Conservation (phyloP, 2,888 invertebrate species). For the Eilema depressum region DNA sequence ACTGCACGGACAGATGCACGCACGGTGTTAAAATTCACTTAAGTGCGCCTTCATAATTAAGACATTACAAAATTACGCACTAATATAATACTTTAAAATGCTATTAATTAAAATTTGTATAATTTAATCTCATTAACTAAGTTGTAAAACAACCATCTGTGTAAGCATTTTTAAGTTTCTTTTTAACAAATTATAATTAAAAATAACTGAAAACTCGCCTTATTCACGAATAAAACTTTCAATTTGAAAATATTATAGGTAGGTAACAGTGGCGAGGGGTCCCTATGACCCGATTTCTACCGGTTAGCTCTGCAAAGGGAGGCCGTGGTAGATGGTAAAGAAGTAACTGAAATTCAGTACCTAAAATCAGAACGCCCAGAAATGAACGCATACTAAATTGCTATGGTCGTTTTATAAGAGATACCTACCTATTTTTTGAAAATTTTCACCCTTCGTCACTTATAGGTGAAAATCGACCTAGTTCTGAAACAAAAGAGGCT, state of each 20-base stretch:
- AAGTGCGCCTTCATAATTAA: slow-evolving; percentile 40
- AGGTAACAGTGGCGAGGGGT: too few relatives aligned
- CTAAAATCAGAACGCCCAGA: too few relatives aligned
- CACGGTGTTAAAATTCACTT: slow-evolving; percentile 45
- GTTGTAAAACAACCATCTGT: slow-evolving; percentile 13
- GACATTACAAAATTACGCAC: slow-evolving; percentile 26
- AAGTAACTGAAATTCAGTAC: too few relatives aligned
- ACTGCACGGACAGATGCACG: slow-evolving; percentile 57
- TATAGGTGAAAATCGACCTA: too few relatives aligned
- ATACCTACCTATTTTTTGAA: too few relatives aligned
- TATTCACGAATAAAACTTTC: not conserved
- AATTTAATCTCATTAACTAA: slow-evolving; percentile 13
- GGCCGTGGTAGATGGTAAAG: too few relatives aligned
- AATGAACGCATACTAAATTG: too few relatives aligned
- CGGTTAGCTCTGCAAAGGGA: too few relatives aligned
- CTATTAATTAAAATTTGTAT: slow-evolving; percentile 21
- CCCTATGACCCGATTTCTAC: too few relatives aligned
- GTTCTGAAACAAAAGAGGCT: too few relatives aligned
- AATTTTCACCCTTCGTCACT: too few relatives aligned
- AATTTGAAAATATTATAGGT: not conserved
- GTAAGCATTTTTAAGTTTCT: slow-evolving; percentile 9
- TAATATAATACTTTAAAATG: slow-evolving; percentile 20
- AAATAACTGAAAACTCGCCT: slow-evolving; percentile 7
- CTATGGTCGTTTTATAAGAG: too few relatives aligned
- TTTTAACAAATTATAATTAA: slow-evolving; percentile 8